Percentiles rank a stretch among this genome's conserved stretches.
Evolutionary conservation across 1,140 invertebrate species (phyloP).

Genomic region (Stegodyphus mimosarum): DNA sequence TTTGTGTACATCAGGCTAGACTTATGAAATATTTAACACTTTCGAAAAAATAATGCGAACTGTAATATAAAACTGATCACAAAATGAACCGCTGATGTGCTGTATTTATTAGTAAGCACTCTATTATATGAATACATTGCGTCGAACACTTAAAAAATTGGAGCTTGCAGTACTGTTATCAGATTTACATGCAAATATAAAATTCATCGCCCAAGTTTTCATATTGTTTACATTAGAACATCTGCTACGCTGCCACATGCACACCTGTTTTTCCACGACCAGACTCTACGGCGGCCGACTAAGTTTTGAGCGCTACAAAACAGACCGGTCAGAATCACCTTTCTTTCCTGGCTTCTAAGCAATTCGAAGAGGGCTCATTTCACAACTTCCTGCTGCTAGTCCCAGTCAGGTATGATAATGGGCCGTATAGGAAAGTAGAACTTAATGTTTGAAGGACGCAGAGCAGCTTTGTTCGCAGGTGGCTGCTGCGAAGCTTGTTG

Average conservation of each 20-base stretch:
- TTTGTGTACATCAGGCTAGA: background rate
- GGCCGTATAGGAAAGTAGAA: slow-evolving; percentile 35
- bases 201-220: background rate
- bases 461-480: no score
- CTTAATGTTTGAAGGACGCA: slow-evolving; percentile 21
- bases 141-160: no score
- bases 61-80: no score
- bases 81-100: no score
- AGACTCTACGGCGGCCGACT: background rate
- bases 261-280: slow-evolving; percentile 31
- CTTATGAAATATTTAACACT: no score
- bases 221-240: slow-evolving; percentile 40
- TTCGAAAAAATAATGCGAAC: no score
- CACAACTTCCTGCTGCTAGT: slow-evolving; percentile 19
- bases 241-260: slow-evolving; percentile 13
- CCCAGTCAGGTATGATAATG: slow-evolving; percentile 35
- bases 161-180: no score
- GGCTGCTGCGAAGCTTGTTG: background rate
- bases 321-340: slow-evolving; percentile 18
- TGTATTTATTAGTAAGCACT: no score
- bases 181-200: no score
- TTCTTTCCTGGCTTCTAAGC: slow-evolving; percentile 24
- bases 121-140: no score
- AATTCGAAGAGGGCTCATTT: slow-evolving; percentile 2
- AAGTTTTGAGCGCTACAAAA: background rate